Evolutionary conservation across 2,113 vertebrate genomes (phyloP), one percentile per base, ranked within the genome.

Genomic region (Nerophis ophidion): DNA sequence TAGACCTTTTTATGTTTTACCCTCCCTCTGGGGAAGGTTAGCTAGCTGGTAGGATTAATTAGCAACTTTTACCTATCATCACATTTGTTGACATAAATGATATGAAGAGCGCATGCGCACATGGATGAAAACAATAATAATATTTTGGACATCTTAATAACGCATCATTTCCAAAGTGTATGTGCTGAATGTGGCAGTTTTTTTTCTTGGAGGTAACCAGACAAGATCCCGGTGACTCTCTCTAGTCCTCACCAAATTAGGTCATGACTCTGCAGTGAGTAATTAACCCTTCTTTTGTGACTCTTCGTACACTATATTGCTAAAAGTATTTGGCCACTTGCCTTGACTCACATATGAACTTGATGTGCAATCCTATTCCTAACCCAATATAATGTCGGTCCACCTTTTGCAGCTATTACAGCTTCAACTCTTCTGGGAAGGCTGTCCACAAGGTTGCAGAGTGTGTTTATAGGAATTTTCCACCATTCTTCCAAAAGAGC

Each of bases 211-310:
- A 34, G 13, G 8, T 26, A 26, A 3, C 26, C 26, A 38, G 14
- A 54, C 13, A 61, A 13, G 34, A 33, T 35, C 19, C 45, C 47
- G 26, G 35, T 53, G 16, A 9, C 6, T 65, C 52, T 50, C 8
- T 63, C 54, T 49, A 1, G 52, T 45, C 45, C 48, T 61, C 42
- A 71, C 84, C 70, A 76, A 80, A 81, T 77, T 79, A 77, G 71
- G 80, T 42, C 49, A 55, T 68, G 66, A 10, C 56, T 53, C 12
- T 48, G 48, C 57, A 48, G 8, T 60, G 70, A 73, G 52, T 60
- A 67, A 70, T 7, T 61, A 67, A 67, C 65, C 67, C 61, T 45
- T 52, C 56, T 38, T 26, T 16, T 16, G 12, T 59, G 57, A 68
- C 61, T 59, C 38, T 40, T 8, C 60, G 62, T 60, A 48, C 66